phyloP scores from a whole-genome alignment of 2,797 vertebrate species.

The Acestrorhynchus altus region DNA sequence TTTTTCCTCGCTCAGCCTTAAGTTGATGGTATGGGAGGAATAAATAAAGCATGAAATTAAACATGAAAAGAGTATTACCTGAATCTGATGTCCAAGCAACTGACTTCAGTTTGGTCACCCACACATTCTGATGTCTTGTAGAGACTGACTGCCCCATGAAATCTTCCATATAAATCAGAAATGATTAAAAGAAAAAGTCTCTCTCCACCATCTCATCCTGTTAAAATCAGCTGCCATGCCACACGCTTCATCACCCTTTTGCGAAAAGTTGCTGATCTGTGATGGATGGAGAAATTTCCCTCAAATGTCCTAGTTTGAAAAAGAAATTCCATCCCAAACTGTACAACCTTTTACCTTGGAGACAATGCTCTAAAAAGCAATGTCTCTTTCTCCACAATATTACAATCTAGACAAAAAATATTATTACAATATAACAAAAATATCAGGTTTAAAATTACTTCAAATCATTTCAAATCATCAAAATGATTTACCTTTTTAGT shows the following conservation, averaged over 20 bases:
- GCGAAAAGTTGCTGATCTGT: constrained; percentile 39
- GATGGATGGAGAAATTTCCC: constrained; percentile 21
- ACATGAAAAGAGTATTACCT: constrained; percentile 33
- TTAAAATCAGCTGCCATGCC: constrained; percentile 36
- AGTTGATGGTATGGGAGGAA: constrained; percentile 28
- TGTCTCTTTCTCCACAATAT: no score
- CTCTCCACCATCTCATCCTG: constrained; percentile 32
- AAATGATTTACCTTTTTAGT: no score
- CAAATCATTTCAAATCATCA: no score
- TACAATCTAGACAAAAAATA: no score
- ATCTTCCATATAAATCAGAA: not conserved
- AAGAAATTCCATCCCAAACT: not conserved
- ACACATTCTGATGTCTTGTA: constrained; percentile 25
- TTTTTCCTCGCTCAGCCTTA: constrained; percentile 19
- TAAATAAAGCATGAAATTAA: constrained; percentile 53
- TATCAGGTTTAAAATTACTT: no score
- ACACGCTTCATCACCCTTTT: constrained; percentile 16
- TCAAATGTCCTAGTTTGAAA: not conserved
- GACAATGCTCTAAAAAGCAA: not conserved
- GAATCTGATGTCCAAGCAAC: constrained; percentile 29
- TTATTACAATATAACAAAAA: no score
- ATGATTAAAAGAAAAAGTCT: not conserved
- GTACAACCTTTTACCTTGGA: not conserved
- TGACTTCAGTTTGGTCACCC: constrained; percentile 13
- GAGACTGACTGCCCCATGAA: constrained; percentile 14